Base-by-base conservation (phyloP, 2,888 invertebrate species). In the Diabrotica balteata region DNA sequence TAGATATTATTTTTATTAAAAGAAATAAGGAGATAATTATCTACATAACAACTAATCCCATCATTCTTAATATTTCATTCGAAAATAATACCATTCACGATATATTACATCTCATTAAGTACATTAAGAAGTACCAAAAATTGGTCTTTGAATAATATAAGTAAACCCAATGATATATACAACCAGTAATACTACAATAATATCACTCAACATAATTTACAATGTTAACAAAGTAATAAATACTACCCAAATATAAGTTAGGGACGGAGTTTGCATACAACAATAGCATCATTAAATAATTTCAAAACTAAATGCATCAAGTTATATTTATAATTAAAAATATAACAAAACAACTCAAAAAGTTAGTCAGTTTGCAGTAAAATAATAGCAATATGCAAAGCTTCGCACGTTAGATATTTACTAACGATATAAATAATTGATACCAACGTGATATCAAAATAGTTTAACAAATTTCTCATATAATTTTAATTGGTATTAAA, bases 81-180 rank as follows among this genome's bases (percentile, higher is more conserved):
- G 22, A 61, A 51, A 61, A 59, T 52, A 61, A 52, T 44, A 58
- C 17, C 58, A 58, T 63, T 55, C 55, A 17, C 7, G 50, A 55
- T 63, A 63, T 59, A 59, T 47, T 51, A 59, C 46, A 52, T 58
- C 52, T 63, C 9, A 43, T 64, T 64, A 64, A 64, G 58, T 64
- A 64, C 64, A 50, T 10, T 32, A 64, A 51, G 32, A 32, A 32
- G 32, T 32, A 62, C 7, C 22, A 51, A 61, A 64, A n/a, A 58
- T 46, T 46, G 49, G 22, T 54, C 7, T 45, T 9, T 50, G 51
- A 9, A 45, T 52, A 51, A 43, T 11, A 17, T 44, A 45, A 46
- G 44, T 61, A 58, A 9, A 47, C 43, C n/a, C 49, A 51, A 43
- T 51, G 46, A 49, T 52, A 64, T 46, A 44, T 63, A 58, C 59